A percentile compares a stretch with the other conserved stretches of the same genome.
Evolutionary conservation across 2,113 vertebrate species (phyloP).

Genomic region (Engraulis encrasicolus): DNA sequence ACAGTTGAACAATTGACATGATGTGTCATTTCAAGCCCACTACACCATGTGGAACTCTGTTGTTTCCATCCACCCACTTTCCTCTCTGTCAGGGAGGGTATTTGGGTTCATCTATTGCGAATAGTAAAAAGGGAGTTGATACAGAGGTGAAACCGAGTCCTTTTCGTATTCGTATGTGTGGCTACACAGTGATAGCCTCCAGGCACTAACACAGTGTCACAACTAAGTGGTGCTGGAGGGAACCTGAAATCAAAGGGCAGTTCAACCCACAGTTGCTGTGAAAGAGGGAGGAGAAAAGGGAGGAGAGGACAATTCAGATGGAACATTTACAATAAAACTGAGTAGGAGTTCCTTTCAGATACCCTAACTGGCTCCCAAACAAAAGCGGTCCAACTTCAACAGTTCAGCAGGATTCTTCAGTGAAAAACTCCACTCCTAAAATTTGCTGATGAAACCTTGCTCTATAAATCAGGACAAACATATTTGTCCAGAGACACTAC

Average conservation of each 20-base stretch:
- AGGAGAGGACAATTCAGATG: conserved; percentile 18
- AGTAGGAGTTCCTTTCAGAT: conserved; percentile 25
- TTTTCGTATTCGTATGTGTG: conserved; percentile 62
- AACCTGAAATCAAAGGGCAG: conserved; percentile 50
- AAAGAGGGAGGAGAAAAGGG: conserved; percentile 17
- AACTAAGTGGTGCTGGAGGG: conserved; percentile 43
- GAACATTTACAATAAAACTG: conserved; percentile 50
- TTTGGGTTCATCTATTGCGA: conserved; percentile 44
- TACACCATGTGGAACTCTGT: not conserved
- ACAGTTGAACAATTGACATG: not conserved
- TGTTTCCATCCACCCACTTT: not conserved
- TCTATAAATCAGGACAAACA: not conserved
- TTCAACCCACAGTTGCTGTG: not conserved
- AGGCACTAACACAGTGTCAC: conserved; percentile 53
- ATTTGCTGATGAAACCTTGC: not conserved
- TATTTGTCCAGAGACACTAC: not conserved
- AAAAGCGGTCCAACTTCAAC: conserved; percentile 27
- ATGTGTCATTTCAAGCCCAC: not conserved
- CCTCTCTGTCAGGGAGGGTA: not conserved
- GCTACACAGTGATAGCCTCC: conserved; percentile 39
- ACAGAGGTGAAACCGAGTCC: conserved; percentile 49
- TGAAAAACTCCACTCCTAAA: not conserved
- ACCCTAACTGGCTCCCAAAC: conserved; percentile 30
- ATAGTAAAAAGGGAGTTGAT: conserved; percentile 44
- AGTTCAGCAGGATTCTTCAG: conserved; percentile 4